Conservation (phyloP, 2,888 invertebrate species). For the Asteroscopus sphinx region DNA sequence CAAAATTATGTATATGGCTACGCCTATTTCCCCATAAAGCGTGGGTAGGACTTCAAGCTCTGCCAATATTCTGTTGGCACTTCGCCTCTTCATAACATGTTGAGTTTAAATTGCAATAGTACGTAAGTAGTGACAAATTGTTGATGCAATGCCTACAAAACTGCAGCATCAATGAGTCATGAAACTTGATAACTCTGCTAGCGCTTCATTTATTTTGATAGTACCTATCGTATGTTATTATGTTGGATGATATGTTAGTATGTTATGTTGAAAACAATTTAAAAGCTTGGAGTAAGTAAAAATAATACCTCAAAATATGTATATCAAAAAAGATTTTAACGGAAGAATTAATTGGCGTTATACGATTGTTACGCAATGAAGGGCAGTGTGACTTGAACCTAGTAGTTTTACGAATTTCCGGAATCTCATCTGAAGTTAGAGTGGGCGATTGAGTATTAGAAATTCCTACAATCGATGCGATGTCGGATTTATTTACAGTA, state of each 20-base stretch:
- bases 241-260: neutral
- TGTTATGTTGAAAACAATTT: neutral
- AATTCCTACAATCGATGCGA: too few species aligned
- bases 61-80: constrained; percentile 56
- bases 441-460: too few species aligned
- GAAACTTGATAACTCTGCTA: neutral
- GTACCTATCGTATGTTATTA: neutral
- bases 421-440: too few species aligned
- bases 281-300: neutral
- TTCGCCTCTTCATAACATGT: constrained; percentile 43
- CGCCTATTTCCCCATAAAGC: constrained; percentile 30
- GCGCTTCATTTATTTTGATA: too few species aligned
- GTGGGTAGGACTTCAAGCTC: constrained; percentile 27
- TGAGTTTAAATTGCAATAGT: constrained; percentile 45
- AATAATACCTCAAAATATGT: neutral
- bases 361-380: too few species aligned
- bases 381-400: too few species aligned
- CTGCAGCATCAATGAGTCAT: constrained; percentile 34
- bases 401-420: too few species aligned
- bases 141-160: constrained; percentile 39
- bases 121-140: constrained; percentile 42
- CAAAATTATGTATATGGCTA: constrained; percentile 33
- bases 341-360: too few species aligned
- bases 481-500: too few species aligned
- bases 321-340: neutral